Evolutionary conservation across 2,113 vertebrate genomes (phyloP).

Genomic region (Podilymbus podiceps): DNA sequence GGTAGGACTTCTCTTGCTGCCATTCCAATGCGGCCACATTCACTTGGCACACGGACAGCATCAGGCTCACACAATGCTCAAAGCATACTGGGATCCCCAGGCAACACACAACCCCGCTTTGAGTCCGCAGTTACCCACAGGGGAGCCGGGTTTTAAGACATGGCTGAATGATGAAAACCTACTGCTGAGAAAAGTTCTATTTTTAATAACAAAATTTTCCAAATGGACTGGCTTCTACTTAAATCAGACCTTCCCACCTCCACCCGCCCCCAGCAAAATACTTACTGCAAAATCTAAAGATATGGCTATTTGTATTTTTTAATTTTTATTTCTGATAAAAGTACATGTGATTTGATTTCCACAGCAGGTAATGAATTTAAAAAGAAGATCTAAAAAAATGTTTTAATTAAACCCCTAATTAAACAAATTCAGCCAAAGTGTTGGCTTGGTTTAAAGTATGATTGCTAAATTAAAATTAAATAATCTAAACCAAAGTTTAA

Average conservation of each 20-base stretch:
- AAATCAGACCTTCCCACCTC: background rate
- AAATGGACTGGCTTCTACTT: background rate
- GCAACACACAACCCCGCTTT: background rate
- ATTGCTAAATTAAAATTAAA: background rate
- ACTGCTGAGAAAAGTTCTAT: background rate
- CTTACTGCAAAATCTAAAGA: background rate
- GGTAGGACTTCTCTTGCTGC: background rate
- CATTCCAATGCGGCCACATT: background rate
- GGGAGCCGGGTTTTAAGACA: background rate
- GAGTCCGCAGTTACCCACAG: background rate
- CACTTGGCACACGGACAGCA: background rate
- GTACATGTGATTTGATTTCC: background rate
- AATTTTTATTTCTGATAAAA: background rate
- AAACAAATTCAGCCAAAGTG: background rate
- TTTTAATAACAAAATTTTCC: background rate
- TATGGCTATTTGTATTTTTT: background rate
- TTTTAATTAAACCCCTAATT: background rate
- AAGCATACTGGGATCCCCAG: background rate
- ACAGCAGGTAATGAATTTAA: background rate
- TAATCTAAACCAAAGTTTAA: background rate
- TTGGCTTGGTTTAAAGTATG: background rate
- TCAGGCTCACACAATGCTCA: background rate
- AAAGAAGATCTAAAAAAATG: background rate
- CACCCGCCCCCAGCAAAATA: background rate
- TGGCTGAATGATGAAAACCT: background rate